These are phyloP conservation scores for Poecilia latipinna DNA, from an alignment of 2,113 vertebrate genomes.

Conservation along the genomic window DNA sequence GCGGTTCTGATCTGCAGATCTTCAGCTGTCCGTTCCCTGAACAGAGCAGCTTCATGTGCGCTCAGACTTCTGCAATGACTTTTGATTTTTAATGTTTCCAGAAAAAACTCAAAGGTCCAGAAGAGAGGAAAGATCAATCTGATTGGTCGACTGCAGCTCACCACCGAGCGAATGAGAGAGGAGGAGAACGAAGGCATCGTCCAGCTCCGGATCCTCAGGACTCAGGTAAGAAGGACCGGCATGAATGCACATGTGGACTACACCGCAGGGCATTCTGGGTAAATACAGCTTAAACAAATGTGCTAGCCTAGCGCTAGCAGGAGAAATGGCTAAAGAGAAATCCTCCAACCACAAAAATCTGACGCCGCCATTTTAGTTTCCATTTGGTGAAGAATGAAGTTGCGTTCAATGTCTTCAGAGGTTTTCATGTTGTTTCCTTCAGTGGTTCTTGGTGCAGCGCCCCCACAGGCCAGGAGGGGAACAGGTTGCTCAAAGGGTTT, in stretches of 20 bases:
- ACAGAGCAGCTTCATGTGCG: background rate
- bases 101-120: slow-evolving; percentile 99
- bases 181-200: slow-evolving; percentile 99
- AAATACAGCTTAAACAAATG: no score
- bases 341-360: no score
- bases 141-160: slow-evolving; percentile 97
- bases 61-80: background rate
- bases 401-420: no score
- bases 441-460: no score
- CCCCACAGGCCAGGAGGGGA: no score
- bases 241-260: background rate
- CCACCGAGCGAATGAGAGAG: slow-evolving; percentile 97
- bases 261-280: no score
- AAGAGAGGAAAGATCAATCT: slow-evolving; percentile 99
- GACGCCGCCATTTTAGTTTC: no score
- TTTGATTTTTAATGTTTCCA: slow-evolving; percentile 54
- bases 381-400: no score
- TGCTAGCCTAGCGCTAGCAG: no score
- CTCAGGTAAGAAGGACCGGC: slow-evolving; percentile 87
- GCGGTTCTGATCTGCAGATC: background rate
- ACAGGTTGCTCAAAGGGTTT: no score
- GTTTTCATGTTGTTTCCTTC: no score
- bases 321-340: no score
- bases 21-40: background rate
- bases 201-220: slow-evolving; percentile 96